These are phyloP conservation scores for Bothrops jararaca DNA, from an alignment of 2,113 vertebrate genomes.

Conservation along the genomic window DNA sequence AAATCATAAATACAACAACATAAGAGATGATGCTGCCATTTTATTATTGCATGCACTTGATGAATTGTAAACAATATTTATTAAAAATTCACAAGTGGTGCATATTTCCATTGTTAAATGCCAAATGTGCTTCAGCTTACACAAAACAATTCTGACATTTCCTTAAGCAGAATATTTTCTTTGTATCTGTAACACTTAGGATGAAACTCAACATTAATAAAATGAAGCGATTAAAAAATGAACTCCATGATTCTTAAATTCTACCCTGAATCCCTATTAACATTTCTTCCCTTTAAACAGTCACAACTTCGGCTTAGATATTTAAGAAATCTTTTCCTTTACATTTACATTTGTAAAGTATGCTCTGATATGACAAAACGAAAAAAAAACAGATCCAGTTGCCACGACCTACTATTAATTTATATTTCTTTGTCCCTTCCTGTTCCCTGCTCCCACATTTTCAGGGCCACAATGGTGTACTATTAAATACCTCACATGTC, in stretches of 20 bases:
- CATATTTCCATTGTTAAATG: conserved; percentile 25
- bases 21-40: neutral
- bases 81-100: neutral
- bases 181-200: conserved; percentile 15
- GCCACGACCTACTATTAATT: conserved; percentile 13
- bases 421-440: conserved; percentile 15
- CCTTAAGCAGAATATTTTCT: conserved; percentile 7
- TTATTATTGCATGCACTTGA: neutral
- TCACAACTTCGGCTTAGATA: conserved; percentile 61
- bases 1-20: neutral
- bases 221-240: conserved; percentile 54
- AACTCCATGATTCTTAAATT: conserved; percentile 68
- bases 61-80: conserved; percentile 1
- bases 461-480: neutral
- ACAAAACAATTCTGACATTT: conserved; percentile 28
- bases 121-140: conserved; percentile 22
- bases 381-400: conserved; percentile 18
- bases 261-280: conserved; percentile 77
- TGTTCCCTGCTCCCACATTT: neutral
- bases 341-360: conserved; percentile 46
- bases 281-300: conserved; percentile 69
- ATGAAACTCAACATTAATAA: conserved; percentile 47
- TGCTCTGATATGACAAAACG: conserved; percentile 33
- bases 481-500: neutral
- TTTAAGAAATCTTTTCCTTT: conserved; percentile 71